Evolutionary conservation across 1,140 invertebrate species (phyloP).

Genomic region (Drosophila arawakana): DNA sequence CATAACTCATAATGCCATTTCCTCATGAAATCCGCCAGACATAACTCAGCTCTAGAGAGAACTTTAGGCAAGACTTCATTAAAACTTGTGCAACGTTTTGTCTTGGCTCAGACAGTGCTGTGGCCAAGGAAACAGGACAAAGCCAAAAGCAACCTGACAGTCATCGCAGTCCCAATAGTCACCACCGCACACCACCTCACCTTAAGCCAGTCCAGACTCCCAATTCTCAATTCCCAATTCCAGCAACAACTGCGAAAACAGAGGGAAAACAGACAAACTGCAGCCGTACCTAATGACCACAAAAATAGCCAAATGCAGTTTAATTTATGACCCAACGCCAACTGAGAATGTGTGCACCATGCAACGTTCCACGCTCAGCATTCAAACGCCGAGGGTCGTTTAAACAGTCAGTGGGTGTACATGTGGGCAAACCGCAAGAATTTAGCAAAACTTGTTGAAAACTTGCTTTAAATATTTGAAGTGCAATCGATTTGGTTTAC

Average conservation of each 20-base stretch:
- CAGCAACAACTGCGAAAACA: conserved; percentile 17
- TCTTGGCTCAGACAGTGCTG: conserved; percentile 18
- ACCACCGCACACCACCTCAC: background rate
- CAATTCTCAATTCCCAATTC: conserved; percentile 10
- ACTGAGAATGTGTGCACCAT: conserved; percentile 25
- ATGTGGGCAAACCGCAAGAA: background rate
- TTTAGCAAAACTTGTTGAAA: background rate
- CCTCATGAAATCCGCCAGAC: conserved; percentile 53
- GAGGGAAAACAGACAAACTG: conserved; percentile 60
- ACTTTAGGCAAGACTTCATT: conserved; percentile 67
- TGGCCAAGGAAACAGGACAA: conserved; percentile 25
- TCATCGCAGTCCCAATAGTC: background rate
- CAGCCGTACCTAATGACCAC: conserved; percentile 72
- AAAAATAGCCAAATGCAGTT: conserved; percentile 76
- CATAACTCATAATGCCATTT: conserved; percentile 80
- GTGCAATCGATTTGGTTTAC: too few species aligned
- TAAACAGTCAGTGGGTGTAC: background rate
- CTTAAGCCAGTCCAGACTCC: background rate
- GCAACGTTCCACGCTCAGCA: conserved; percentile 8
- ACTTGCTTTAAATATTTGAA: background rate
- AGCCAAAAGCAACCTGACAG: conserved; percentile 24
- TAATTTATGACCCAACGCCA: conserved; percentile 70
- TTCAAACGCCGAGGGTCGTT: conserved; percentile 22
- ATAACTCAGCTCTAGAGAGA: conserved; percentile 46
- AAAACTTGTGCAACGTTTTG: conserved; percentile 55